Evolutionary conservation across 2,797 vertebrate genomes (phyloP), one percentile per base, ranked within the genome.

Genomic region (Zenarchopterus dispar): DNA sequence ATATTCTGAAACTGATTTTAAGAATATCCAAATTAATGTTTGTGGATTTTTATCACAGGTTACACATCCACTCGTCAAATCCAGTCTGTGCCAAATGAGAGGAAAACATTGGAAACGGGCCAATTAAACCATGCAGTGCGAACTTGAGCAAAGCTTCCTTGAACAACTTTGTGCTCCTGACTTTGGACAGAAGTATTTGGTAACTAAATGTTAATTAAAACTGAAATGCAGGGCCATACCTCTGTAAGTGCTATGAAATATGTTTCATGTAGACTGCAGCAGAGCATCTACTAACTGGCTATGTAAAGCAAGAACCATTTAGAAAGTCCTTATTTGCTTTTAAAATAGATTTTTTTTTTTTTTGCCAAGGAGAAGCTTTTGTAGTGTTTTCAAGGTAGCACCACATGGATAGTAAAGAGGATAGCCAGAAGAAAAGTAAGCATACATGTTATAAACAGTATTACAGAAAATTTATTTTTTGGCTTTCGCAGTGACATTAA

Each of bases 341-440:
- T 78, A 51, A 79, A 75, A 84, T 50, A 72, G 70, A 81, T 76
- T 50, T 28, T 49, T 28, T 53, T 21, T 64, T 76, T 50, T 28
- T 49, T 28, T 53, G 22, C 66, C 58, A 54, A 45, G 16, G 50
- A 78, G 62, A 46, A 67, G 54, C 41, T 59, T 28, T 16, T 56
- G 24, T 26, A 18, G 4, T 62, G 70, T 66, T 72, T 67, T 17
- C 53, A 66, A 62, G 46, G 82, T 73, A 62, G 59, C 59, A 73
- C 70, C 56, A 73, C 17, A 63, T 68, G 71, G 79, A 74, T 21
- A 54, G 13, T 26, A 57, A 57, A 70, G 41, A 50, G 64, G 39
- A 3, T 24, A 52, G 28, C 31, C 17, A 45, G n/a, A 48, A 26
- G 54, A 76, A 62, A 54, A 62, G 55, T 69, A 81, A 81, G 73